phyloP scores from a whole-genome alignment of 2,797 vertebrate species.

The Diplodus puntazzo region DNA sequence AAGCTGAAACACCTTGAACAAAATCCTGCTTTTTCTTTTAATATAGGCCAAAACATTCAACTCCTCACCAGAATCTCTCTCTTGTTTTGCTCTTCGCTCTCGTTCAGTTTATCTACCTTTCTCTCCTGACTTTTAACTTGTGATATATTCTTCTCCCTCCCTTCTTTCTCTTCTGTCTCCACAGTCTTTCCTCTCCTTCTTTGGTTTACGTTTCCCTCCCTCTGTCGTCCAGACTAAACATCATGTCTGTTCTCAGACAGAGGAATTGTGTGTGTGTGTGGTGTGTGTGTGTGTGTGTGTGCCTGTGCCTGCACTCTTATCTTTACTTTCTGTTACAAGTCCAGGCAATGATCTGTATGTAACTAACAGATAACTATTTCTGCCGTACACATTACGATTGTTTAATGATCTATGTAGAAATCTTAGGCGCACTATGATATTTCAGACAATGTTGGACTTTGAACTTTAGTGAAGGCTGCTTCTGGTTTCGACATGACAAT shows the following conservation, averaged over 20 bases:
- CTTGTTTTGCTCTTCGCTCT: neutral
- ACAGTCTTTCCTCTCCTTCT: slow-evolving; percentile 17
- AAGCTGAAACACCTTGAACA: slow-evolving; percentile 30
- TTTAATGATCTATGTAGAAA: neutral
- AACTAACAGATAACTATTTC: neutral
- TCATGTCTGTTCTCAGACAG: slow-evolving; percentile 68
- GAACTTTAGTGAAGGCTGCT: neutral
- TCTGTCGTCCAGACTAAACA: slow-evolving; percentile 76
- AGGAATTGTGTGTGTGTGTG: slow-evolving; percentile 48
- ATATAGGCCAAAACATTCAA: no score
- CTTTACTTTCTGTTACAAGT: slow-evolving; percentile 45
- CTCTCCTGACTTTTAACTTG: slow-evolving; percentile 30
- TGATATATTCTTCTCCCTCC: slow-evolving; percentile 11
- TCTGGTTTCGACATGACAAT: neutral
- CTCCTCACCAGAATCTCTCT: slow-evolving; percentile 1
- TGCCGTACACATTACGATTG: neutral
- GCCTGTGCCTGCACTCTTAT: slow-evolving; percentile 45
- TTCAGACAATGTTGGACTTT: neutral
- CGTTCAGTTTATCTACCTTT: neutral
- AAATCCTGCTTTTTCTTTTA: slow-evolving; percentile 18
- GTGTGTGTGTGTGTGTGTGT: slow-evolving; percentile 3
- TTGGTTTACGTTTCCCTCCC: slow-evolving; percentile 58
- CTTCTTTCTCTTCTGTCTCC: slow-evolving; percentile 7
- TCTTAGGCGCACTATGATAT: neutral
- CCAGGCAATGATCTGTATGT: slow-evolving; percentile 14